phyloP scores from a whole-genome alignment of 2,113 vertebrate genomes.

The Xenotilapia leptura region DNA sequence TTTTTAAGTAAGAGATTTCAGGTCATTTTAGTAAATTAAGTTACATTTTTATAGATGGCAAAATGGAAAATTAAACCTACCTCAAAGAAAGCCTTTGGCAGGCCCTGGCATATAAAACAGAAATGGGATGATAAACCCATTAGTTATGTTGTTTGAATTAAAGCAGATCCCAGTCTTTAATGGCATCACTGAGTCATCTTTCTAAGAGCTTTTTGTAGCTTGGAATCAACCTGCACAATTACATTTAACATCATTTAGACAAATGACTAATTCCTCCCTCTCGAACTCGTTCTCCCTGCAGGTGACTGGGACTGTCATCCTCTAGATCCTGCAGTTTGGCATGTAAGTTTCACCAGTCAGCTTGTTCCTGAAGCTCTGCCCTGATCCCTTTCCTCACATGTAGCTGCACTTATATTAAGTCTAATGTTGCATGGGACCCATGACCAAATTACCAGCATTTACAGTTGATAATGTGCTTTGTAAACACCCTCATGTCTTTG shows the following conservation, averaged over 20 bases:
- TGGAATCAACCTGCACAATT: not conserved
- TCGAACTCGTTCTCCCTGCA: constrained; percentile 36
- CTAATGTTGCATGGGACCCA: rapidly evolving
- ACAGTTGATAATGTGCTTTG: not conserved
- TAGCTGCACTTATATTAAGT: not conserved
- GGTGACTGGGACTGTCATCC: constrained; percentile 98
- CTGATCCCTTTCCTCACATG: not conserved
- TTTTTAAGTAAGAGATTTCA: not conserved
- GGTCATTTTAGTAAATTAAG: not conserved
- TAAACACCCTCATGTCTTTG: not conserved
- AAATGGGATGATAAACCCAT: not conserved
- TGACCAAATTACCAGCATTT: not conserved
- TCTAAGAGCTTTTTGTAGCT: not conserved
- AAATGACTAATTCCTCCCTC: not conserved
- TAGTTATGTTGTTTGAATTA: not conserved
- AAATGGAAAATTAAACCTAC: not conserved
- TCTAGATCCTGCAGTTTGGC: constrained; percentile 94
- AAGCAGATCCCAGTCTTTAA: not conserved
- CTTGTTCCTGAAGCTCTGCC: not conserved
- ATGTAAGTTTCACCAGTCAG: constrained; percentile 74
- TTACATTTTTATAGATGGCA: not conserved
- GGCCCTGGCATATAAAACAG: rapidly evolving
- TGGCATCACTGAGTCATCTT: not conserved
- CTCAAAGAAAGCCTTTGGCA: not conserved
- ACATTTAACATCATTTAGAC: rapidly evolving